Conservation (phyloP, 2,113 vertebrate genomes). For the Neolamprologus falcicula region DNA sequence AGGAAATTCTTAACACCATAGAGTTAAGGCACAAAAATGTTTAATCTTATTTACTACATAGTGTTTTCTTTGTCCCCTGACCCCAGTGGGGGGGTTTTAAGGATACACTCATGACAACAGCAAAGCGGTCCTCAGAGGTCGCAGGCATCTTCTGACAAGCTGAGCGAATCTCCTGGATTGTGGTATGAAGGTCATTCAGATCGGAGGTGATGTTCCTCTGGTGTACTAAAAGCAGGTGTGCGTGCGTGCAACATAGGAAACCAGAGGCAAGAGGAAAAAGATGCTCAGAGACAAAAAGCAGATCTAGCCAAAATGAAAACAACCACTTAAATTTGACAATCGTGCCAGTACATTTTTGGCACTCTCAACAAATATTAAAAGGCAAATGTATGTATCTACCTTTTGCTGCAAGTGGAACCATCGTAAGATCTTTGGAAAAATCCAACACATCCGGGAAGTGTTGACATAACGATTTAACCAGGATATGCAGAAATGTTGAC, state of each 20-base stretch:
- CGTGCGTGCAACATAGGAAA: background rate
- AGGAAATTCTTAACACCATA: constrained; percentile 79
- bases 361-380: background rate
- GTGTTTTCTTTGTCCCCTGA: background rate
- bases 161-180: constrained; percentile 84
- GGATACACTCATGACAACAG: constrained; percentile 91
- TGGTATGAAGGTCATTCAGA: constrained; percentile 84
- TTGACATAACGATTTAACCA: constrained; percentile 94
- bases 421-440: constrained; percentile 93
- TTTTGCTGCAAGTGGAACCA: constrained; percentile 92
- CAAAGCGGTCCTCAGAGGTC: constrained; percentile 84
- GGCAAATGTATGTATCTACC: constrained; percentile 59
- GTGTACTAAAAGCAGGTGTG: constrained; percentile 74
- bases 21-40: constrained; percentile 66
- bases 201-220: constrained; percentile 84
- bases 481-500: constrained; percentile 95
- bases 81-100: constrained; percentile 6
- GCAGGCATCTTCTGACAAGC: constrained; percentile 86
- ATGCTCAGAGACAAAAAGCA: background rate
- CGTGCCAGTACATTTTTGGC: background rate
- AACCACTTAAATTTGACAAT: background rate
- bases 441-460: constrained; percentile 96
- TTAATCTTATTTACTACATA: background rate
- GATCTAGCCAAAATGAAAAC: background rate
- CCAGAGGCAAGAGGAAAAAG: background rate